Percentiles rank a stretch among this genome's conserved stretches.
phyloP scores from a whole-genome alignment of 2,113 vertebrate species.

The Thinocorus orbignyianus region DNA sequence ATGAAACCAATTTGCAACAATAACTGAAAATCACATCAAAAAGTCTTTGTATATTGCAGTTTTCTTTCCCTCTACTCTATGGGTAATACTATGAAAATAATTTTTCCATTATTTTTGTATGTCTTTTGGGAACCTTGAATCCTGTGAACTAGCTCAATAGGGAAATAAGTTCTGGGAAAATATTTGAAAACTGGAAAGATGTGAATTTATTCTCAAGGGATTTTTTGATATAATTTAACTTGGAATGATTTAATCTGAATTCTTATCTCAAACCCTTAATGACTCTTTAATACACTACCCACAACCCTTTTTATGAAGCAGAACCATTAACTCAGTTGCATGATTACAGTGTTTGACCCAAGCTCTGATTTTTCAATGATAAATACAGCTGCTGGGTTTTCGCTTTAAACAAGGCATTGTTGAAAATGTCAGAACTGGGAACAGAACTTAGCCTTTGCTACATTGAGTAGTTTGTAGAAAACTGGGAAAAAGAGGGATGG shows the following conservation, averaged over 20 bases:
- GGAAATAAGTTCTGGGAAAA: not conserved
- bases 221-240: not conserved
- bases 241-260: not conserved
- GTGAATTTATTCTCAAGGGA: not conserved
- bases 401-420: not conserved
- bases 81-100: not conserved
- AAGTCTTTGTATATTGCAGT: not conserved
- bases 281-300: not conserved
- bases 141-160: not conserved
- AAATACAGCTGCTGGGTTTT: constrained; percentile 17
- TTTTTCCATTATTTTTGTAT: not conserved
- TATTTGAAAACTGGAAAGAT: not conserved
- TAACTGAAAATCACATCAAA: not conserved
- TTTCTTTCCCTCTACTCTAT: not conserved
- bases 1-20: not conserved
- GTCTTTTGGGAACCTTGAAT: not conserved
- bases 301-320: not conserved
- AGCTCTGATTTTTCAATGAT: not conserved
- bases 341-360: not conserved
- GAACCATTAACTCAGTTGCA: not conserved
- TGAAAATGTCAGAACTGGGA: not conserved
- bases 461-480: not conserved
- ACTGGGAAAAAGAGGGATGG: not conserved
- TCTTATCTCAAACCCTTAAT: not conserved
- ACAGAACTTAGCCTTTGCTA: not conserved